Evolutionary conservation across 2,113 vertebrate genomes (phyloP).

Genomic region (Channa maculata): DNA sequence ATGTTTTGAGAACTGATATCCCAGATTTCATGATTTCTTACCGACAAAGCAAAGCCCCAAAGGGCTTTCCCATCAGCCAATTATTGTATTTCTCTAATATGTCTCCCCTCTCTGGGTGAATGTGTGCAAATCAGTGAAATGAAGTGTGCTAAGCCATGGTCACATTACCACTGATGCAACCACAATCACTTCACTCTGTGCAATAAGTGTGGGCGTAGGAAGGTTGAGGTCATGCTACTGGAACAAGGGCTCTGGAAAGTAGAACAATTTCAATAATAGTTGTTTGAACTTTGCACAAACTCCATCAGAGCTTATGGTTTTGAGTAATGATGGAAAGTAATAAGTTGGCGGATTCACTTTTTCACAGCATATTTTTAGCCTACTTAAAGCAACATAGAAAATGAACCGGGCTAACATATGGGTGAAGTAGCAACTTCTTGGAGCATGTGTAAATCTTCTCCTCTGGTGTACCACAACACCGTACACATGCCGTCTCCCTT

Average conservation of each 20-base stretch:
- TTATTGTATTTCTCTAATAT: background rate
- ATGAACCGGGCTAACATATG: background rate
- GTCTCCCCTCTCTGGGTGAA: background rate
- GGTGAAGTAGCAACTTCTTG: background rate
- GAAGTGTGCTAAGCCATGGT: constrained; percentile 50
- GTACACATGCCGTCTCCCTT: background rate
- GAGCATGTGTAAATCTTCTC: background rate
- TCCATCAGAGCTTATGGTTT: background rate
- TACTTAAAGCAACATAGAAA: too few species aligned
- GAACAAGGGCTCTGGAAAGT: constrained; percentile 6
- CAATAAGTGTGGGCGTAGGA: constrained; percentile 14
- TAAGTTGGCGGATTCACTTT: background rate
- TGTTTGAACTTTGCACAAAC: background rate
- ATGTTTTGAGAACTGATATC: background rate
- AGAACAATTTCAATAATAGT: constrained; percentile 7
- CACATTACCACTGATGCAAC: constrained; percentile 51
- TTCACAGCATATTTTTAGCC: background rate
- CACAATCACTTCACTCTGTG: constrained; percentile 5
- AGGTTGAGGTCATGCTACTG: constrained; percentile 6
- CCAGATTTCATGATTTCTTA: background rate
- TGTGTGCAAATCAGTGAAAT: constrained; percentile 53
- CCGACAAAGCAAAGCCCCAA: constrained; percentile 6
- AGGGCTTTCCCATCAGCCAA: background rate
- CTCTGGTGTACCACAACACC: background rate
- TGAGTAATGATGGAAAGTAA: background rate